Conservation (phyloP, 2,797 vertebrate genomes). For the Hippocampus kuda region DNA sequence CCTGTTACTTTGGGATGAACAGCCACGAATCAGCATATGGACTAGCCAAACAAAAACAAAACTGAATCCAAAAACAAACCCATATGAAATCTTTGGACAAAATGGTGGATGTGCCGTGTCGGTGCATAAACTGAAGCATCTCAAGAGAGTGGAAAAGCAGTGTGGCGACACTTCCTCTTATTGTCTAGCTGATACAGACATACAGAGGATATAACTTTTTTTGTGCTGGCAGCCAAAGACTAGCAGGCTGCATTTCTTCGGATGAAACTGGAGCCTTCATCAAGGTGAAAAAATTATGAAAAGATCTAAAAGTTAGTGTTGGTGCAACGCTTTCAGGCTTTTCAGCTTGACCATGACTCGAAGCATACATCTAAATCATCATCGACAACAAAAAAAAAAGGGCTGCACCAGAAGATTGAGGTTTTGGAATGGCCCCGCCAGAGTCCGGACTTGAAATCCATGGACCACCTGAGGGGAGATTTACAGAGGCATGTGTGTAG, state of each 20-base stretch:
- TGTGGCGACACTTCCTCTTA: slow-evolving; percentile 41
- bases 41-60: slow-evolving; percentile 12
- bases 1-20: slow-evolving; percentile 24
- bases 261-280: too few species aligned
- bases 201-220: background rate
- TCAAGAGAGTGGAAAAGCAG: slow-evolving; percentile 27
- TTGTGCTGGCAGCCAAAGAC: too few species aligned
- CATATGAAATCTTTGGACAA: background rate
- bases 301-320: background rate
- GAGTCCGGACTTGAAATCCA: background rate
- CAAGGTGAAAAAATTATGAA: background rate
- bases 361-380: background rate
- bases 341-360: background rate
- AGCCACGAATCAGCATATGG: slow-evolving; percentile 16
- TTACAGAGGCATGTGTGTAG: background rate
- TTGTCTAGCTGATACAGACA: slow-evolving; percentile 20
- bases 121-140: slow-evolving; percentile 30
- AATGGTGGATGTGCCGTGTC: background rate
- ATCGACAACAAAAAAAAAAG: too few species aligned
- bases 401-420: background rate
- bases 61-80: slow-evolving; percentile 10
- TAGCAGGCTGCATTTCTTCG: too few species aligned
- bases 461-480: background rate
- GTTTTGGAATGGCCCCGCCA: too few species aligned
- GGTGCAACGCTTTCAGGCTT: background rate